Evolutionary conservation across 1,140 invertebrate genomes (phyloP).

Genomic region (Leptestheria dahalacensis): DNA sequence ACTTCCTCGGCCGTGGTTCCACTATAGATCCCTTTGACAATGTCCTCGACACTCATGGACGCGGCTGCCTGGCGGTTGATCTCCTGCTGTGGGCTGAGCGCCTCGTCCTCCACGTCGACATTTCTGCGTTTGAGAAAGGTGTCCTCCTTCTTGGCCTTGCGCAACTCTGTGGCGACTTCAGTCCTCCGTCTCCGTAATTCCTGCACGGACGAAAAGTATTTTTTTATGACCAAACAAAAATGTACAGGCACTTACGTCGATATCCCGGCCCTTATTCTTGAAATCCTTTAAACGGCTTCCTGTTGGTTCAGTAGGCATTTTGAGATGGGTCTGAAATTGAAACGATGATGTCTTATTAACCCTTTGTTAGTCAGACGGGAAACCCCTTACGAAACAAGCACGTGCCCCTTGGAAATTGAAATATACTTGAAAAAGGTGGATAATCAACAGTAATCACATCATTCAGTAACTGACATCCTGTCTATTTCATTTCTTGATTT

Average conservation of each 20-base stretch:
- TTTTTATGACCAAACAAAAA: neutral
- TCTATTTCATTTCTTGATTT: too few species aligned
- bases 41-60: conserved; percentile 28
- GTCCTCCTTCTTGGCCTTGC: conserved; percentile 89
- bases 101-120: conserved; percentile 40
- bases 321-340: too few species aligned
- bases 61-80: conserved; percentile 25
- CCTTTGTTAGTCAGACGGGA: too few species aligned
- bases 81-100: conserved; percentile 38
- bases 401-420: too few species aligned
- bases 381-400: too few species aligned
- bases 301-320: conserved; percentile 22
- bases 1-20: conserved; percentile 42
- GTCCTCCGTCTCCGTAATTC: conserved; percentile 72
- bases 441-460: too few species aligned
- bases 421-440: too few species aligned
- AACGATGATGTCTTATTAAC: too few species aligned
- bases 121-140: conserved; percentile 88
- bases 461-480: too few species aligned
- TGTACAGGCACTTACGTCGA: conserved; percentile 25
- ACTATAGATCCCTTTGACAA: conserved; percentile 35
- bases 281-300: conserved; percentile 27
- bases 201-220: conserved; percentile 30
- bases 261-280: conserved; percentile 33
- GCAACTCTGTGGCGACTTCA: conserved; percentile 72